These are phyloP conservation scores for Gallirallus australis DNA, from an alignment of 2,797 vertebrate species.

Conservation along the genomic window DNA sequence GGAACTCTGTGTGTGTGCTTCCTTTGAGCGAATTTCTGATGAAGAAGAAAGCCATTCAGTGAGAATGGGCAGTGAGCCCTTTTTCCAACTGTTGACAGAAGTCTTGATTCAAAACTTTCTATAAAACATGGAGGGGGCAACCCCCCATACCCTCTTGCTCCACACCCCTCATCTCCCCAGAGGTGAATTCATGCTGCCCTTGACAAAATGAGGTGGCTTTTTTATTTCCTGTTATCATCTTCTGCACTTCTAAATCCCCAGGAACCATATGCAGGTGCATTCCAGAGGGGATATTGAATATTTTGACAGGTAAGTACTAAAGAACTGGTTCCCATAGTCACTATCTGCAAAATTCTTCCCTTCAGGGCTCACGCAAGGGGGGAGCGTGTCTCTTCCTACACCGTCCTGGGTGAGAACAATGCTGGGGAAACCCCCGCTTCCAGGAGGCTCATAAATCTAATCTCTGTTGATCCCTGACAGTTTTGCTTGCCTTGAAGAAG, in stretches of 20 bases:
- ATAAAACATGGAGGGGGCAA: neutral
- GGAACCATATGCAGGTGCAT: conserved; percentile 11
- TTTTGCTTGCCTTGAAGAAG: conserved; percentile 49
- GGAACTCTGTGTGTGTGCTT: neutral
- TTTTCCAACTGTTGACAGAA: neutral
- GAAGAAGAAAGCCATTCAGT: neutral
- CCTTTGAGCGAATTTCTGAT: neutral
- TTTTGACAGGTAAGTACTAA: conserved; percentile 60
- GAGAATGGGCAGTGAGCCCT: neutral
- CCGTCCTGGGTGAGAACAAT: conserved; percentile 25
- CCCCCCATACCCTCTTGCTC: too few relatives aligned
- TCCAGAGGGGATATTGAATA: conserved; percentile 57
- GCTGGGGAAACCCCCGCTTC: neutral
- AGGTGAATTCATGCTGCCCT: neutral
- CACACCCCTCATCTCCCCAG: neutral
- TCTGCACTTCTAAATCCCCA: neutral
- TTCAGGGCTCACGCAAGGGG: neutral
- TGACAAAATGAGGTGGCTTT: neutral
- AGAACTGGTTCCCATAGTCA: conserved; percentile 42
- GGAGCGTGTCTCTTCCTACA: neutral
- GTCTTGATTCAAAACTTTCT: neutral
- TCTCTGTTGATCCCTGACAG: conserved; percentile 15
- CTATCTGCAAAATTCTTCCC: conserved; percentile 41
- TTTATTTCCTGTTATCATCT: neutral
- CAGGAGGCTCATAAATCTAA: conserved; percentile 20